Evolutionary conservation across 2,797 vertebrate species (phyloP).

Genomic region (Gadopsis bispinosus): DNA sequence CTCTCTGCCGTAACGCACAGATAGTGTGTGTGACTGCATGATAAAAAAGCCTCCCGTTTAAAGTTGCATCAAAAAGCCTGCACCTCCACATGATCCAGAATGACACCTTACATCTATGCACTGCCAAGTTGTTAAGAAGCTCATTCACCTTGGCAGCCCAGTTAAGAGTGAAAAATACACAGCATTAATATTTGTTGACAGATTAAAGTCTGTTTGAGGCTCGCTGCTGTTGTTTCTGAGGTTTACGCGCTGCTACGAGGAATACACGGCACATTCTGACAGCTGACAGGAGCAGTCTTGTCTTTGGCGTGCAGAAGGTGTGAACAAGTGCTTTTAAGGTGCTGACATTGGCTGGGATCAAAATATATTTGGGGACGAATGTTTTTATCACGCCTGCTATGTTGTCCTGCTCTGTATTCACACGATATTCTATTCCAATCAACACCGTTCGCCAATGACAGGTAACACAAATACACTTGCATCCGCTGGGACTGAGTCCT

Average conservation of each 20-base stretch:
- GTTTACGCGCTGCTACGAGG: slow-evolving; percentile 20
- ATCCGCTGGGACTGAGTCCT: slow-evolving; percentile 7
- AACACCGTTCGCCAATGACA: slow-evolving; percentile 15
- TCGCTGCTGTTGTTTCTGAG: slow-evolving; percentile 52
- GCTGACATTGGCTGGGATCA: slow-evolving; percentile 28
- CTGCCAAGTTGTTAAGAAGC: slow-evolving; percentile 20
- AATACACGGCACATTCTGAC: slow-evolving; percentile 42
- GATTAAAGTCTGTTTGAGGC: slow-evolving; percentile 51
- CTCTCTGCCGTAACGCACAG: slow-evolving; percentile 1
- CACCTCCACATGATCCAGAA: slow-evolving; percentile 27
- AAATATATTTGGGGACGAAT: slow-evolving; percentile 26
- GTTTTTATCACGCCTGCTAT: slow-evolving; percentile 26
- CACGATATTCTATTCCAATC: slow-evolving; percentile 29
- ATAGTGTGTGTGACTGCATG: neutral
- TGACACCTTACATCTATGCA: slow-evolving; percentile 20
- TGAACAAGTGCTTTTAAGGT: slow-evolving; percentile 48
- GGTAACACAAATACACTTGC: slow-evolving; percentile 28
- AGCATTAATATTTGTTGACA: slow-evolving; percentile 60
- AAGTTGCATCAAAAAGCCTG: neutral
- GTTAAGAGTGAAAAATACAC: slow-evolving; percentile 33
- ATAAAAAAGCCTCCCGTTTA: neutral
- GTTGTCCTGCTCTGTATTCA: slow-evolving; percentile 31
- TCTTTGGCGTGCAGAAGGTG: slow-evolving; percentile 41
- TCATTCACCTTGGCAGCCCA: slow-evolving; percentile 52
- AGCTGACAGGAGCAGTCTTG: slow-evolving; percentile 53